phyloP scores from a whole-genome alignment of 2,888 invertebrate species.

The Bursaphelenchus okinawaensis region DNA sequence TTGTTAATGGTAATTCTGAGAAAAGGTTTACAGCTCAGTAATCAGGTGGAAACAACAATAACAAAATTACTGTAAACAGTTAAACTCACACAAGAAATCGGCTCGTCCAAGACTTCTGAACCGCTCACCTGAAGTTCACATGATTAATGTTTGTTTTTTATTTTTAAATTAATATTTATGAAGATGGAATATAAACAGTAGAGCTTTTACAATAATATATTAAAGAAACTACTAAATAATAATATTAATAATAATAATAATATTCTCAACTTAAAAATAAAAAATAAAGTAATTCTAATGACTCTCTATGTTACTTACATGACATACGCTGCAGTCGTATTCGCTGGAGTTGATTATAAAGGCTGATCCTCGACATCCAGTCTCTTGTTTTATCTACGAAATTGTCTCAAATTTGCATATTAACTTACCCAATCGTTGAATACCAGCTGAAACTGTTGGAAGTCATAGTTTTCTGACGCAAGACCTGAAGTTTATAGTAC shows the following conservation, averaged over 20 bases:
- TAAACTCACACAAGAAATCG: slow-evolving; percentile 36
- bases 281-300: too few species aligned
- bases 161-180: too few species aligned
- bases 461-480: slow-evolving; percentile 28
- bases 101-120: slow-evolving; percentile 24
- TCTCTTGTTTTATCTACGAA: slow-evolving; percentile 32
- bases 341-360: slow-evolving; percentile 33
- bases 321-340: slow-evolving; percentile 27
- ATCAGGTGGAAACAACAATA: too few species aligned
- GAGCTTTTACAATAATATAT: too few species aligned
- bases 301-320: slow-evolving; percentile 21
- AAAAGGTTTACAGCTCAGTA: too few species aligned
- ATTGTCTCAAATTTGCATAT: neutral
- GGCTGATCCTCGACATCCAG: slow-evolving; percentile 25
- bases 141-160: too few species aligned
- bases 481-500: slow-evolving; percentile 2
- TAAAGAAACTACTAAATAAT: too few species aligned
- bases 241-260: too few species aligned
- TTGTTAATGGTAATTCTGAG: neutral
- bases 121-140: slow-evolving; percentile 33
- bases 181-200: too few species aligned
- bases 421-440: slow-evolving; percentile 37
- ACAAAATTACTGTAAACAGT: too few species aligned
- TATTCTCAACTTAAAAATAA: too few species aligned
- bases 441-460: slow-evolving; percentile 34